Evolutionary conservation across 1,140 invertebrate genomes (phyloP).

Genomic region (Sycophila sp.): DNA sequence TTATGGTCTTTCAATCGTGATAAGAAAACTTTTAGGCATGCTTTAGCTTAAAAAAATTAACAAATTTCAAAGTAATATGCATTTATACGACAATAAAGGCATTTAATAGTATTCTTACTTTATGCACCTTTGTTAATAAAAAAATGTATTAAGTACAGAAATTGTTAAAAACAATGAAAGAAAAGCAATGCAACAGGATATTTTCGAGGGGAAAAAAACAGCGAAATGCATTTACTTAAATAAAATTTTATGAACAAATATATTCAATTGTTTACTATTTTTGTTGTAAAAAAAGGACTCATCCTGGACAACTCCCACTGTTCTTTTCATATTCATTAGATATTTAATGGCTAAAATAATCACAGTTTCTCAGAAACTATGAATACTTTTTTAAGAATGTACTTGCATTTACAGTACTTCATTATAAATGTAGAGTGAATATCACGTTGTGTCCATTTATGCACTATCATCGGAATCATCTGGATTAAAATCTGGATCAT

Average conservation of each 20-base stretch:
- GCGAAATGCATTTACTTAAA: conserved; percentile 38
- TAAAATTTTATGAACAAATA: conserved; percentile 39
- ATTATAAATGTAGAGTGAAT: no score
- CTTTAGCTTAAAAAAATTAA: conserved; percentile 18
- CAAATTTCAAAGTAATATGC: conserved; percentile 12
- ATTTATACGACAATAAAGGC: conserved; percentile 21
- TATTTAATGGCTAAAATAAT: conserved; percentile 20
- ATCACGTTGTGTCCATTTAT: conserved; percentile 37
- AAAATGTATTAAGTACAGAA: not conserved
- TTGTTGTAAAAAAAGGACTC: conserved; percentile 26
- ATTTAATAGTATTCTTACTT: not conserved
- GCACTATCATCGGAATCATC: conserved; percentile 51
- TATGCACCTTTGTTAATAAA: not conserved
- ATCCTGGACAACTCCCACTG: not conserved
- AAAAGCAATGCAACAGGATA: not conserved
- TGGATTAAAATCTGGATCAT: conserved; percentile 71
- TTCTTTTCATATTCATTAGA: conserved; percentile 10
- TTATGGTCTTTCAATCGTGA: conserved; percentile 9
- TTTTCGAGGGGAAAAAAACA: conserved; percentile 24
- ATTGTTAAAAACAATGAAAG: conserved; percentile 11
- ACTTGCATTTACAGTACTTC: conserved; percentile 1
- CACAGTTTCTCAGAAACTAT: not conserved
- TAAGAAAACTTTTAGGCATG: conserved; percentile 7
- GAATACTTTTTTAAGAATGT: not conserved
- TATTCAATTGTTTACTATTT: conserved; percentile 25